These are phyloP conservation scores for Chamaetylas fuelleborni DNA, from an alignment of 2,113 vertebrate species.

Conservation along the genomic window DNA sequence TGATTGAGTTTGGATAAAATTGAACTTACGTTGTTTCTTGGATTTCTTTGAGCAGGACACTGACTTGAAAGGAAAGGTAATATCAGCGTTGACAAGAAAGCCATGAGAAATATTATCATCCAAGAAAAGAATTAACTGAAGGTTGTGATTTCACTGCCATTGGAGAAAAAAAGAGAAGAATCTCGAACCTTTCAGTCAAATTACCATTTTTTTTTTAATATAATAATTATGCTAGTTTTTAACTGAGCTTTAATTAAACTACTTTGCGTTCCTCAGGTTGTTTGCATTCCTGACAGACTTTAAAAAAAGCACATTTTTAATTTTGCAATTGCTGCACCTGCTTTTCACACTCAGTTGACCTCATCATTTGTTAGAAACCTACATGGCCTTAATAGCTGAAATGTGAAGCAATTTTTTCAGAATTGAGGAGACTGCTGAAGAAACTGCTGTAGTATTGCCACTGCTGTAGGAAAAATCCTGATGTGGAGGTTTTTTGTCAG, in stretches of 20 bases:
- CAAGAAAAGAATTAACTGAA: neutral
- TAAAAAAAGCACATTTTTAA: conserved; percentile 7
- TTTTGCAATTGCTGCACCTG: neutral
- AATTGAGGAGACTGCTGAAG: neutral
- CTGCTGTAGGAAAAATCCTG: neutral
- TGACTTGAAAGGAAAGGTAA: neutral
- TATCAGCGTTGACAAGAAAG: neutral
- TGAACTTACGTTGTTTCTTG: neutral
- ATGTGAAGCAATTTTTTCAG: neutral
- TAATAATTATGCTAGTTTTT: neutral
- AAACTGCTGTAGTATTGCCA: neutral
- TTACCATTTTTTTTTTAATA: neutral
- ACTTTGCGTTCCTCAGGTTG: neutral
- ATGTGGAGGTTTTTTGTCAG: accelerated
- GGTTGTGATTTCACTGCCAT: neutral
- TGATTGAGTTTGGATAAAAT: neutral
- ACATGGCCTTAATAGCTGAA: neutral
- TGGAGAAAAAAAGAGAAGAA: neutral
- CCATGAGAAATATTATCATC: neutral
- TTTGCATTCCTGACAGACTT: neutral
- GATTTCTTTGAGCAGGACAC: neutral
- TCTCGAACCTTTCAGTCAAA: neutral
- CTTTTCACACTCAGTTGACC: conserved; percentile 2
- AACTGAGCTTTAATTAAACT: neutral
- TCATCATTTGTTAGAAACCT: neutral